Evolutionary conservation across 2,888 invertebrate species (phyloP).

Genomic region (Yponomeuta malinellus): DNA sequence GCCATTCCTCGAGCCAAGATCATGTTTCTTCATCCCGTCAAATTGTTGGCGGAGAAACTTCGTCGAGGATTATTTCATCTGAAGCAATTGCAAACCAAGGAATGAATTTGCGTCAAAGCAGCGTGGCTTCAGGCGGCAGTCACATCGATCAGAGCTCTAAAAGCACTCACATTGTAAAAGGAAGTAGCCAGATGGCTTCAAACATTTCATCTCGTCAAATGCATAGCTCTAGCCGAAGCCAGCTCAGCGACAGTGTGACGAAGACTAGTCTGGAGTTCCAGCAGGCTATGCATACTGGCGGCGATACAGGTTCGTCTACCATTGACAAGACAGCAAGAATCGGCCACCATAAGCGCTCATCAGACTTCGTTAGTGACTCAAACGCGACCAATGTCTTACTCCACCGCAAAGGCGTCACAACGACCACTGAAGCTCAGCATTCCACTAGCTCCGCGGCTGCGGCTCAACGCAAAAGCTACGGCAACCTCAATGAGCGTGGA

Average conservation of each 20-base stretch:
- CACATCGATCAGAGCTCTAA: not conserved
- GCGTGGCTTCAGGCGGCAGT: not conserved
- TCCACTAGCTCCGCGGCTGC: slow-evolving; percentile 84
- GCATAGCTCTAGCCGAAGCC: slow-evolving; percentile 33
- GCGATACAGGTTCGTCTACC: slow-evolving; percentile 29
- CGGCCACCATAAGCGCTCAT: slow-evolving; percentile 82
- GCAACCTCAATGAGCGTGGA: slow-evolving; percentile 84
- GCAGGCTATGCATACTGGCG: slow-evolving; percentile 63
- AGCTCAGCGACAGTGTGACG: slow-evolving; percentile 62
- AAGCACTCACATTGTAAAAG: not conserved
- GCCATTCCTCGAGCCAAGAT: slow-evolving; percentile 2
- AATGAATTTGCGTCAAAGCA: not conserved
- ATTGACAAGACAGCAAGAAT: slow-evolving; percentile 46
- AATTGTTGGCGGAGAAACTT: slow-evolving; percentile 7
- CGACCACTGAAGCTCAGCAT: slow-evolving; percentile 83
- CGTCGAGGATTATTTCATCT: slow-evolving; percentile 10
- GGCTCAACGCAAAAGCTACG: slow-evolving; percentile 87
- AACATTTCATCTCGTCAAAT: not conserved
- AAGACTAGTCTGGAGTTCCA: slow-evolving; percentile 73
- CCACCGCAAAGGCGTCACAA: slow-evolving; percentile 82
- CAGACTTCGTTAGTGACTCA: slow-evolving; percentile 83
- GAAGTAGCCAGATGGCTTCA: not conserved
- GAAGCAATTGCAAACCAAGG: slow-evolving; percentile 6
- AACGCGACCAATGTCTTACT: slow-evolving; percentile 85
- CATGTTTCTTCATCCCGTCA: slow-evolving; percentile 9